Conservation (phyloP, 2,888 invertebrate species). For the Drosophila birchii region DNA sequence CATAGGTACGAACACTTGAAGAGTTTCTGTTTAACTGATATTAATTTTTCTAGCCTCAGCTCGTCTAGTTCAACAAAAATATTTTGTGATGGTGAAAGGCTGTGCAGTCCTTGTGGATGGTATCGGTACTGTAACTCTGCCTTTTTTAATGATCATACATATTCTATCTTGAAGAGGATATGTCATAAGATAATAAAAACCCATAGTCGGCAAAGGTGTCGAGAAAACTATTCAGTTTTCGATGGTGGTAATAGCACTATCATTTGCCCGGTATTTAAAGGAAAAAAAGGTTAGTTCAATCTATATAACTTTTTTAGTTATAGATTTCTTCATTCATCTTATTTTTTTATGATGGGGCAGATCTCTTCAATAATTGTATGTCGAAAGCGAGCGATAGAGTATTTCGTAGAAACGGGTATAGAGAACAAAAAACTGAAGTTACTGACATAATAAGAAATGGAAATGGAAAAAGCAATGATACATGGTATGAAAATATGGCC, state of each 20-base stretch:
- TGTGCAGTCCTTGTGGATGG: conserved; percentile 51
- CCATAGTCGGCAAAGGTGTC: conserved; percentile 65
- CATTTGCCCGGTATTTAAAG: conserved; percentile 3
- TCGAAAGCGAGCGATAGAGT: not conserved
- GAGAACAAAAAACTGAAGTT: not conserved
- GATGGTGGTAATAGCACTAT: conserved; percentile 75
- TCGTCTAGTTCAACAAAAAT: conserved; percentile 66
- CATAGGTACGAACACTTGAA: conserved; percentile 56
- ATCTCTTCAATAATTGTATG: not conserved
- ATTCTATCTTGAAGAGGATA: conserved; percentile 73
- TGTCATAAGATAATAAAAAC: conserved; percentile 78
- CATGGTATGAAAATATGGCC: not conserved
- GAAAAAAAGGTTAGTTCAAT: conserved; percentile 29
- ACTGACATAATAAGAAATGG: not conserved
- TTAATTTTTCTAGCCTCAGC: conserved; percentile 44
- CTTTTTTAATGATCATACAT: conserved; percentile 69
- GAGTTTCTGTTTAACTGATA: not conserved
- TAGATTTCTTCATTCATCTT: not conserved
- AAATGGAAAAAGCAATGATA: not conserved
- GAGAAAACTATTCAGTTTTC: conserved; percentile 76
- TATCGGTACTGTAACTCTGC: conserved; percentile 56
- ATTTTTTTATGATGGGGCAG: not conserved
- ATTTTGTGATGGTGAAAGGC: conserved; percentile 54
- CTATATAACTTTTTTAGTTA: not conserved
- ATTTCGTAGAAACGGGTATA: not conserved